phyloP scores from a whole-genome alignment of 2,797 vertebrate species.

The Chrosomus eos region DNA sequence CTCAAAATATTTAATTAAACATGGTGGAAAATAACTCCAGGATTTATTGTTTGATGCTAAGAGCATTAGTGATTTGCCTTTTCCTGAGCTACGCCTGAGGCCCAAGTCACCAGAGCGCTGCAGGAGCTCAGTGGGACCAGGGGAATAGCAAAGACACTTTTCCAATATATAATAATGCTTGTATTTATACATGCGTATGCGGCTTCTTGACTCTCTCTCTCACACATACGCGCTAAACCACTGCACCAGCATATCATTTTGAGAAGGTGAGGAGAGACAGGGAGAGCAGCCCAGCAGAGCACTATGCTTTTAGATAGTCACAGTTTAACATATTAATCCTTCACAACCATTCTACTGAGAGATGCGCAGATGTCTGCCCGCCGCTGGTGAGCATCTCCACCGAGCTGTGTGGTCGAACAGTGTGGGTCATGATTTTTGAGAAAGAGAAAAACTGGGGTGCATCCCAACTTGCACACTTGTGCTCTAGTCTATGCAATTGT shows the following conservation, averaged over 20 bases:
- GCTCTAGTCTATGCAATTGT: neutral
- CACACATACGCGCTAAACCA: constrained; percentile 78
- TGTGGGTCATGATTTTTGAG: neutral
- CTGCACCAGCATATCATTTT: constrained; percentile 82
- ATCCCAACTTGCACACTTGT: too few species aligned
- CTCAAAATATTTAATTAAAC: constrained; percentile 95
- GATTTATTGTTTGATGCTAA: constrained; percentile 93
- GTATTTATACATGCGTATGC: constrained; percentile 92
- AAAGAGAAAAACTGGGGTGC: neutral
- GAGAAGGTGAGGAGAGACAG: constrained; percentile 79
- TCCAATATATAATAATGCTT: constrained; percentile 93
- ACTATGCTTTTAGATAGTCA: constrained; percentile 79
- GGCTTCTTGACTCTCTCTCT: constrained; percentile 80
- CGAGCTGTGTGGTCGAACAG: neutral
- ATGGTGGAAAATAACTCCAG: constrained; percentile 88
- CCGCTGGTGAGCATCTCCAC: constrained; percentile 61
- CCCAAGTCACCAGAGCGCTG: constrained; percentile 79
- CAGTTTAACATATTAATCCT: constrained; percentile 77
- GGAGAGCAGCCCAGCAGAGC: constrained; percentile 75
- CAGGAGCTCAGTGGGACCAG: constrained; percentile 86
- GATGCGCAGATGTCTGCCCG: constrained; percentile 69
- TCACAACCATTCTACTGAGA: constrained; percentile 72
- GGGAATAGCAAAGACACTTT: constrained; percentile 90
- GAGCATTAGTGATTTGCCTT: constrained; percentile 92
- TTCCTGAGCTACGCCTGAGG: constrained; percentile 84